Evolutionary conservation across 2,888 invertebrate genomes (phyloP), one percentile per base, ranked within the genome.

Genomic region (Lapara coniferarum): DNA sequence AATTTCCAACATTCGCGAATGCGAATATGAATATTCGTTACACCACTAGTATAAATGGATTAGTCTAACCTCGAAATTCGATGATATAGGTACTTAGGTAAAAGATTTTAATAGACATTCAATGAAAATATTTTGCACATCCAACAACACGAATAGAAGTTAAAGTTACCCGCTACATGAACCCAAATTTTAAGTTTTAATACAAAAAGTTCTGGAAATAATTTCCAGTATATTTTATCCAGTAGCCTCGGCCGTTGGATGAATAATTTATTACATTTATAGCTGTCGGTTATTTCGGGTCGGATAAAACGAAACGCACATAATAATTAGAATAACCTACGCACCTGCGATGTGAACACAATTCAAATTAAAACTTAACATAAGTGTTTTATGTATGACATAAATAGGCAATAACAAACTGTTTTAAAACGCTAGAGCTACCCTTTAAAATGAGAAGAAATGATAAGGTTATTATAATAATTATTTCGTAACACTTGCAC

Each of bases 221-320:
- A 25, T 25, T 25, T 25, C 25, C 16, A 55, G 19, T 55, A 16
- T 13, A 30, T 56, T 56, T 19, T 58, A 37, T 19, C 30, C 57
- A 58, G 14, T 58, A 30, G 57, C 30, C n/a, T 58, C 14, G 57
- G 37, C 37, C 7, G 37, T 44, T n/a, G 59, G 14, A 59, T 59
- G 59, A 44, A 59, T 59, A 59, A 59, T 44, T 59, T 59, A 59
- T 44, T 59, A 59, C n/a, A 59, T 59, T 59, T 59, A 37, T 58
- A 58, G 30, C 57, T 37, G 6, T 8, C 57, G 57, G 57, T 58
- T 58, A 58, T 58, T 58, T 58, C 30, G 14, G 57, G 57, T 13
- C 14, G 37, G 30, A 10, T 58, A 37, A 37, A 37, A 37, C 37
- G 37, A 58, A 58, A 56, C 13, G 10, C 51, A 51, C 56, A 25